Base-by-base conservation (phyloP, 2,797 vertebrate species). In the Choloepus didactylus region DNA sequence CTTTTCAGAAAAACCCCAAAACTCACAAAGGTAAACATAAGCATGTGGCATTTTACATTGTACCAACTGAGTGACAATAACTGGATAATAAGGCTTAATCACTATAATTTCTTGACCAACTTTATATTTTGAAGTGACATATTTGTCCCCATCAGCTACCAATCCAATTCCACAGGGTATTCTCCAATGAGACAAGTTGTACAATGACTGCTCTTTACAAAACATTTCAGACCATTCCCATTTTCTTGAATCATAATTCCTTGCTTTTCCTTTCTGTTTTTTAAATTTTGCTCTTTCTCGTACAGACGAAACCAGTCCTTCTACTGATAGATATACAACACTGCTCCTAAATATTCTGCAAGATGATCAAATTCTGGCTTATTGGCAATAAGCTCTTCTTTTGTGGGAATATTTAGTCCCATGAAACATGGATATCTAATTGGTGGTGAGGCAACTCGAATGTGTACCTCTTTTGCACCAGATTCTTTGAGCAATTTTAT, bases 341-440 rank as follows among this genome's bases (percentile, higher is more conserved):
- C 99, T 99, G 98, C 99, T 99, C 99, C 99, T 93, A 99, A 99
- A 96, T 99, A 99, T 91, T 99, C 99, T 60, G 99, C 99, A 92
- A 99, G 99, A 97, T 99, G 98, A 90, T 98, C 97, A 97, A 99
- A 99, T 98, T 99, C 99, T 18, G 99, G 99, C 97, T 98, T 99
- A 98, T 99, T 99, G 95, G 99, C 99, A 81, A 99, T 99, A 76
- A 99, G 99, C 98, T 99, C 99, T 97, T 99, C 99, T 98, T 99
- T 99, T 85, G 99, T 99, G 93, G 99, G 99, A 97, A 99, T 99
- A 96, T 99, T 99, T 98, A 99, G 99, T 95, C 99, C 99, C 99
- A 99, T 99, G 98, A 99, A 99, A 97, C 99, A n/a, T n/a, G n/a
- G n/a, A n/a, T n/a, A n/a, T n/a, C n/a, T n/a, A n/a, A n/a, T n/a